Conservation (phyloP, 2,797 vertebrate genomes). For the Tachyglossus aculeatus region DNA sequence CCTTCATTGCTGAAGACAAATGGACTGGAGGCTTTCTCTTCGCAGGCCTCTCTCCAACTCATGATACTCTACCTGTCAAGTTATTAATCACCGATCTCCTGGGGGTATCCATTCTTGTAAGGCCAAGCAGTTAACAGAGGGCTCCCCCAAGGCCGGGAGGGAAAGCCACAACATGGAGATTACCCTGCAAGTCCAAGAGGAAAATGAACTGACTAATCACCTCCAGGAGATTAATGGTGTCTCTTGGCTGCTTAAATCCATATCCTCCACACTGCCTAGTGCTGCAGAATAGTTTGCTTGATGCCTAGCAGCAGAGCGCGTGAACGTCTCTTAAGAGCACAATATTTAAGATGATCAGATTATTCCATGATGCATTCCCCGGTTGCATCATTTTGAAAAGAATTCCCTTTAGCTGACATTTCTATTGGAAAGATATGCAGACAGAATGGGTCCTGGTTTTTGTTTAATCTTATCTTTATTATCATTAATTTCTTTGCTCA, state of each 20-base stretch:
- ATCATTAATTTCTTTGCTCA: background rate
- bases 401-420: background rate
- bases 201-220: background rate
- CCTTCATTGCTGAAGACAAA: background rate
- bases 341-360: rapidly evolving
- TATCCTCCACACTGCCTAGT: background rate
- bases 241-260: background rate
- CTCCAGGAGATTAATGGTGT: background rate
- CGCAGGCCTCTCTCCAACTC: rapidly evolving
- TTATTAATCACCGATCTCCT: rapidly evolving
- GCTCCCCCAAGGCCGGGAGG: rapidly evolving
- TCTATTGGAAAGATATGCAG: background rate
- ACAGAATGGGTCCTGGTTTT: background rate
- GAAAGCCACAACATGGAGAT: background rate
- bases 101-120: rapidly evolving
- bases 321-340: background rate
- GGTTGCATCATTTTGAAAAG: background rate
- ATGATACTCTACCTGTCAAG: background rate
- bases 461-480: background rate
- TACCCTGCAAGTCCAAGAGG: background rate
- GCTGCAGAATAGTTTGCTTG: background rate
- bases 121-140: rapidly evolving
- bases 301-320: background rate
- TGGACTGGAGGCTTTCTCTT: background rate
- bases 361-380: rapidly evolving